Conservation (phyloP, 2,113 vertebrate genomes). For the Syrrhaptes paradoxus region DNA sequence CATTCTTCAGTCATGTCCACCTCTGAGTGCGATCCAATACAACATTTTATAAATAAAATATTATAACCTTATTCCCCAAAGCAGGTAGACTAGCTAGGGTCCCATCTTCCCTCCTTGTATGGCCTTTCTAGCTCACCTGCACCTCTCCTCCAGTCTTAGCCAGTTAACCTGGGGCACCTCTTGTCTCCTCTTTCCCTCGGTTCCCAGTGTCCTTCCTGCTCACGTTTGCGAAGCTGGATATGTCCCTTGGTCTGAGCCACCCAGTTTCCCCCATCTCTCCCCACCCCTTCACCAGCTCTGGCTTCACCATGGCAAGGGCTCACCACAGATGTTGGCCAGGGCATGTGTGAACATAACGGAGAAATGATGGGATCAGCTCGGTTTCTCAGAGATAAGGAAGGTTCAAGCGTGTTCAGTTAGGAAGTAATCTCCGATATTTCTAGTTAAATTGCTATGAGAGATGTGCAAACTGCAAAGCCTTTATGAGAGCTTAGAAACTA, state of each 20-base stretch:
- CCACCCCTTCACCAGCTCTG: background rate
- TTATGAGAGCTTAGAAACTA: background rate
- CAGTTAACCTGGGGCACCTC: background rate
- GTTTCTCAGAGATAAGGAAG: background rate
- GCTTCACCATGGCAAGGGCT: background rate
- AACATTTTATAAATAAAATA: background rate
- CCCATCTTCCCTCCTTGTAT: background rate
- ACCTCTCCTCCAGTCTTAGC: background rate
- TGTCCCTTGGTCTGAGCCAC: background rate
- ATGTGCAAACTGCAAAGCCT: background rate
- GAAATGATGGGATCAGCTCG: background rate
- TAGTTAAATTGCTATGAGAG: background rate
- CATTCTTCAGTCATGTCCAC: background rate
- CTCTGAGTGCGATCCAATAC: background rate
- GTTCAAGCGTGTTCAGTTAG: background rate
- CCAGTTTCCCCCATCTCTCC: background rate
- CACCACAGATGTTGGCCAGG: background rate
- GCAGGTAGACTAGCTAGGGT: background rate
- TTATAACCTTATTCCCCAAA: background rate
- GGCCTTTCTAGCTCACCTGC: background rate
- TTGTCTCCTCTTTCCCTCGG: background rate
- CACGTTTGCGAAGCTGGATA: background rate
- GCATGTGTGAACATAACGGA: rapidly evolving
- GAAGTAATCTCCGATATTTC: background rate
- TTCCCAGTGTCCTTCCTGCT: background rate